Evolutionary conservation across 2,888 invertebrate species (phyloP).

Genomic region (Xylophagus ater): DNA sequence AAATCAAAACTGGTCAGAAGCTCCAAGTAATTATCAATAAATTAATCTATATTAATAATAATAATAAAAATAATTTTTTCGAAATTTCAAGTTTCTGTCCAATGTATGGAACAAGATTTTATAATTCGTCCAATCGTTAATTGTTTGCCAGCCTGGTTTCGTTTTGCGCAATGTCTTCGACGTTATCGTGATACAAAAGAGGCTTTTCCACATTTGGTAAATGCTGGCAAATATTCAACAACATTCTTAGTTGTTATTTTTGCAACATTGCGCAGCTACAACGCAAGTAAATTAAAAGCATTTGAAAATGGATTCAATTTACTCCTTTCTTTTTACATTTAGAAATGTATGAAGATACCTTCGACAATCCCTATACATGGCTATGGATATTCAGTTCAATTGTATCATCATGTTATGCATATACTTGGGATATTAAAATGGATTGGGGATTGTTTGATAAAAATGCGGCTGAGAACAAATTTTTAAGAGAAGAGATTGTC

Average conservation of each 20-base stretch:
- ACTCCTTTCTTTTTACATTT: slow-evolving; percentile 20
- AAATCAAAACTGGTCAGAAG: slow-evolving; percentile 60
- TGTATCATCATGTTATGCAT: slow-evolving; percentile 86
- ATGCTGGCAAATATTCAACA: slow-evolving; percentile 96
- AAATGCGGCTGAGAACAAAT: slow-evolving; percentile 81
- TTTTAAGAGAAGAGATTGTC: slow-evolving; percentile 89
- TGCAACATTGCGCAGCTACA: slow-evolving; percentile 55
- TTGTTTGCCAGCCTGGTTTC: slow-evolving; percentile 92
- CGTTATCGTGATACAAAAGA: slow-evolving; percentile 90
- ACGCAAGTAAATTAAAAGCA: slow-evolving; percentile 43
- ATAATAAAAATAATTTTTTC: slow-evolving; percentile 5
- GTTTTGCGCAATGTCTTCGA: slow-evolving; percentile 93
- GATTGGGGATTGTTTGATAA: slow-evolving; percentile 96
- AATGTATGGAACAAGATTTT: slow-evolving; percentile 59
- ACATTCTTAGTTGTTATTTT: slow-evolving; percentile 91
- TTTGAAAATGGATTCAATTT: slow-evolving; percentile 8
- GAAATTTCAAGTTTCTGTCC: slow-evolving; percentile 44
- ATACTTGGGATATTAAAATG: slow-evolving; percentile 97
- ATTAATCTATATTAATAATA: slow-evolving; percentile 1
- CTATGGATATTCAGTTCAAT: slow-evolving; percentile 79
- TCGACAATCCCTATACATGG: slow-evolving; percentile 77
- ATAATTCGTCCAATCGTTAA: slow-evolving; percentile 75
- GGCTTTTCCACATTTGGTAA: slow-evolving; percentile 90
- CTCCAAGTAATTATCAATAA: slow-evolving; percentile 37
- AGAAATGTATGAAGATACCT: slow-evolving; percentile 49